Evolutionary conservation across 1,140 invertebrate genomes (phyloP).

Genomic region (Ips nitidus): DNA sequence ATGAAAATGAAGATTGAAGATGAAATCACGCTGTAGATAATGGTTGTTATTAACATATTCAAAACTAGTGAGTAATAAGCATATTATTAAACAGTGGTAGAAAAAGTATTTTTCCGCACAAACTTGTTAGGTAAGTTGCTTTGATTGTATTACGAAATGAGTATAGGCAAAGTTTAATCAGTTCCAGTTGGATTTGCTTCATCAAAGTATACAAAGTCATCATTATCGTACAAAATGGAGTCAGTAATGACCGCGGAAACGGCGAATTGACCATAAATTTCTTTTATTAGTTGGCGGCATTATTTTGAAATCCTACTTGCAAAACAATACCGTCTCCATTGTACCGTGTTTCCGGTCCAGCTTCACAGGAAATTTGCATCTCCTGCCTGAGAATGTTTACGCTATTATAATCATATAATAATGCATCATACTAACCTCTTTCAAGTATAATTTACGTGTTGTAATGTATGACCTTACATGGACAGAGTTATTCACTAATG

Average conservation of each 20-base stretch:
- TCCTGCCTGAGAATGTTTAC: constrained; percentile 7
- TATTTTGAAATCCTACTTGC: constrained; percentile 13
- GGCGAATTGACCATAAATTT: constrained; percentile 11
- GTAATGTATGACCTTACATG: too few relatives aligned
- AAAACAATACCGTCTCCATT: constrained; percentile 13
- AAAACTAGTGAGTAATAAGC: too few relatives aligned
- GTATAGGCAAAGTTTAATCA: not conserved
- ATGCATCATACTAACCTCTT: not conserved
- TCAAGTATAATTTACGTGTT: too few relatives aligned
- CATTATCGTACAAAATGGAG: constrained; percentile 2
- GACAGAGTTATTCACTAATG: too few relatives aligned
- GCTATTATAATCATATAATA: not conserved
- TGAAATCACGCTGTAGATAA: too few relatives aligned
- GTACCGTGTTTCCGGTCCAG: constrained; percentile 8
- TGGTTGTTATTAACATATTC: too few relatives aligned
- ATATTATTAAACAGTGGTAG: too few relatives aligned
- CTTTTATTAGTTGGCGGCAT: constrained; percentile 8
- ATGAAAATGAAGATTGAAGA: too few relatives aligned
- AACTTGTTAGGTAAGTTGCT: too few relatives aligned
- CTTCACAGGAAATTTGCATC: constrained; percentile 14
- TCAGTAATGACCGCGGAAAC: constrained; percentile 11
- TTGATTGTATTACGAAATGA: too few relatives aligned
- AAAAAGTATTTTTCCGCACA: too few relatives aligned
- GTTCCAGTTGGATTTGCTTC: constrained; percentile 7
- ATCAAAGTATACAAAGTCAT: not conserved